These are phyloP conservation scores for Troides aeacus DNA, from an alignment of 2,888 invertebrate species.

Conservation along the genomic window DNA sequence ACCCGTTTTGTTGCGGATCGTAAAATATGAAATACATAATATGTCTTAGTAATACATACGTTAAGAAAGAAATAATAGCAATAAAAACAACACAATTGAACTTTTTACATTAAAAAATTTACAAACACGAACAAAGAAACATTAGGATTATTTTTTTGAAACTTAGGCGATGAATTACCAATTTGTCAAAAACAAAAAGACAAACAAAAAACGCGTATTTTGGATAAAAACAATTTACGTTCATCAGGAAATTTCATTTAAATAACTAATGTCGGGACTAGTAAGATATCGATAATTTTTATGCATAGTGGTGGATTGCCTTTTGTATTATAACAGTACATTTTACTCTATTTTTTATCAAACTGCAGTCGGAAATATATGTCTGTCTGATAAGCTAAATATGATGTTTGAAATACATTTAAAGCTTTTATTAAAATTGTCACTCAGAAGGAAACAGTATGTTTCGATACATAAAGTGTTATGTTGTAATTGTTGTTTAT, in stretches of 20 bases:
- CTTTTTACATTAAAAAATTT: constrained; percentile 13
- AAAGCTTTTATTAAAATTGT: not conserved
- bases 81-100: constrained; percentile 32
- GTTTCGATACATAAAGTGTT: too few relatives aligned
- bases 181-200: constrained; percentile 8
- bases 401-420: not conserved
- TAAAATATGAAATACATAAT: constrained; percentile 48
- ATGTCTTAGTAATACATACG: constrained; percentile 41
- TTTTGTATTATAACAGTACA: not conserved
- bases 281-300: not conserved
- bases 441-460: too few relatives aligned
- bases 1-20: constrained; percentile 56
- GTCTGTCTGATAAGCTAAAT: not conserved
- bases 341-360: not conserved
- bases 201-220: not conserved
- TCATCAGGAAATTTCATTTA: not conserved
- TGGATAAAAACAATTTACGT: not conserved
- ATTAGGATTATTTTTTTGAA: constrained; percentile 4
- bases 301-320: not conserved
- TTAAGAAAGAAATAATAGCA: constrained; percentile 27
- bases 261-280: not conserved
- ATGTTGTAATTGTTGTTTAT: not conserved
- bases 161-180: constrained; percentile 17
- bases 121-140: constrained; percentile 1
- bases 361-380: too few relatives aligned